Conservation (phyloP, 2,113 vertebrate genomes). For the Tyto alba region DNA sequence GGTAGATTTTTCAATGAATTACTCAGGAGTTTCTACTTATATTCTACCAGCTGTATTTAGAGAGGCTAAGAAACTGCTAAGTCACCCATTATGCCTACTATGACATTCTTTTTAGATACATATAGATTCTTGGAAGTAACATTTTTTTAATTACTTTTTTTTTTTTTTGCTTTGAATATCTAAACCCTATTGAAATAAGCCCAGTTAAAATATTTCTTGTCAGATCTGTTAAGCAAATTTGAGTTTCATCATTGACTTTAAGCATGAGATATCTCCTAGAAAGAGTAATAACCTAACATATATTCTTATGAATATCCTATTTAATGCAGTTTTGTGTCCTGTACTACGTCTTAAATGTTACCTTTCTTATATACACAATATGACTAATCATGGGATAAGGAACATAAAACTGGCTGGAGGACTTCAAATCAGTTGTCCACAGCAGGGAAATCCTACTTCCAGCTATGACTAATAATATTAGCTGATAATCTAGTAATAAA, state of each 20-base stretch:
- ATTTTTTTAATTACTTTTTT: background rate
- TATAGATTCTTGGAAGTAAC: background rate
- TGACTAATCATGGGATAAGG: background rate
- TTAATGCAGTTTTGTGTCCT: background rate
- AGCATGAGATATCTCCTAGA: background rate
- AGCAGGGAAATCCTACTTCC: background rate
- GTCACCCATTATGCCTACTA: background rate
- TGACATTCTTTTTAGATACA: background rate
- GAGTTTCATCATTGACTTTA: background rate
- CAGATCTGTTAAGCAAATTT: background rate
- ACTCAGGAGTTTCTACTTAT: background rate
- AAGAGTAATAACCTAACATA: background rate
- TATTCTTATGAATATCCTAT: background rate
- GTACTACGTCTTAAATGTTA: background rate
- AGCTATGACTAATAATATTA: background rate
- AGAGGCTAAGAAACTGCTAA: background rate
- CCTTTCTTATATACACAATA: background rate
- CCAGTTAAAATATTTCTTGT: background rate
- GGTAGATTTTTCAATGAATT: background rate
- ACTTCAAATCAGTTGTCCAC: background rate
- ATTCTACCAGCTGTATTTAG: background rate
- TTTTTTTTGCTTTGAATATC: background rate
- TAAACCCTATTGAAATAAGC: background rate
- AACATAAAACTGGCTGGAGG: background rate
- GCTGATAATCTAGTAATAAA: background rate